These are phyloP conservation scores for Noctuana brunneofusca DNA, from an alignment of 2,888 invertebrate species.

Conservation along the genomic window DNA sequence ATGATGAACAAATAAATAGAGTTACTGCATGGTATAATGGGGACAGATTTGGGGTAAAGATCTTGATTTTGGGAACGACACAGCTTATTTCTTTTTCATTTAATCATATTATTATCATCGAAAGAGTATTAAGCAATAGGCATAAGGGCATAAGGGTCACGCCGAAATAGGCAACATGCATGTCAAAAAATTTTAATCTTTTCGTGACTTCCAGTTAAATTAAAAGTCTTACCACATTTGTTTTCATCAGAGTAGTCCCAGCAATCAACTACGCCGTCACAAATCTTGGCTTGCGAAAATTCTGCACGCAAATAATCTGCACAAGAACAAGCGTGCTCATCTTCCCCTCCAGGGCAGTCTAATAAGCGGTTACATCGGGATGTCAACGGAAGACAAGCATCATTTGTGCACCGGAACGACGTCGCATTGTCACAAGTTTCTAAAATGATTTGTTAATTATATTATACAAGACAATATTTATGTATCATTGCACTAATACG, in stretches of 20 bases:
- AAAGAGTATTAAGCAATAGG: too few relatives aligned
- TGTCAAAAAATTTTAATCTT: too few relatives aligned
- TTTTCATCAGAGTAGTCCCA: slow-evolving; percentile 91
- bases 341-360: slow-evolving; percentile 87
- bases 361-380: slow-evolving; percentile 88
- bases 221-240: slow-evolving; percentile 84
- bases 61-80: too few relatives aligned
- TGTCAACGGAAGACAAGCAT: slow-evolving; percentile 85
- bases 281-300: slow-evolving; percentile 87
- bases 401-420: slow-evolving; percentile 84
- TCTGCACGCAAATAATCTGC: slow-evolving; percentile 89
- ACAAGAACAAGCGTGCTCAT: slow-evolving; percentile 88
- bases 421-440: slow-evolving; percentile 75
- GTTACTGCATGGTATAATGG: too few relatives aligned
- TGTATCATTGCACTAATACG: slow-evolving; percentile 7
- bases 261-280: slow-evolving; percentile 91
- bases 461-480: neutral
- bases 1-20: too few relatives aligned
- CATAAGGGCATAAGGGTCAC: too few relatives aligned
- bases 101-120: too few relatives aligned
- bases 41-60: too few relatives aligned
- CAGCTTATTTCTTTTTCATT: too few relatives aligned
- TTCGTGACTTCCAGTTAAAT: neutral
- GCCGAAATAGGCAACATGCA: too few relatives aligned
- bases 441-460: slow-evolving; percentile 43